Percentiles rank a stretch among this genome's conserved stretches.
These are phyloP conservation scores for Elephantulus edwardii DNA, from an alignment of 2,113 vertebrate species.

Conservation along the genomic window DNA sequence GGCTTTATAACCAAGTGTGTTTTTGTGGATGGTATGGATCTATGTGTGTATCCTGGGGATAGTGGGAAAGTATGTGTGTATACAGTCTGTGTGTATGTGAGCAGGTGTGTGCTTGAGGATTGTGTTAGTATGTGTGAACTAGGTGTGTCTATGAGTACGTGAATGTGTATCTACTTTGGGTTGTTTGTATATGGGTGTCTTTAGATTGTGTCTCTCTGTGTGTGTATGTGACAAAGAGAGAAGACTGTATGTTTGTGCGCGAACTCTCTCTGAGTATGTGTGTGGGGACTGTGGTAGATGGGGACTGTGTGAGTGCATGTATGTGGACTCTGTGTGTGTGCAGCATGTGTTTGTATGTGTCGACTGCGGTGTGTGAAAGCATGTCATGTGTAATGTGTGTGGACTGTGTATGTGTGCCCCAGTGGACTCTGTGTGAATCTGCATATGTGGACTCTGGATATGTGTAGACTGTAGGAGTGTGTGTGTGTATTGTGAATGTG, in stretches of 20 bases:
- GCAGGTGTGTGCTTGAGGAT: neutral
- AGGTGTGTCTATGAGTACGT: no score
- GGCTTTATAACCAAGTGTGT: no score
- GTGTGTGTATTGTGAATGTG: constrained; percentile 26
- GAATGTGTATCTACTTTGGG: no score
- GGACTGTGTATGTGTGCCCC: no score
- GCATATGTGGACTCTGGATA: neutral
- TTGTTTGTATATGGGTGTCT: no score
- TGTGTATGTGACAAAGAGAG: no score
- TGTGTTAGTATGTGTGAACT: no score
- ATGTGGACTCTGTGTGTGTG: constrained; percentile 15
- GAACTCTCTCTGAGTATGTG: neutral
- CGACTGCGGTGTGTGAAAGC: neutral
- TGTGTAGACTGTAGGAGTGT: neutral
- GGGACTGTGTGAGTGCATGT: constrained; percentile 23
- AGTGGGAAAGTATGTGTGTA: neutral
- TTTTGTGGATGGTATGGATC: no score
- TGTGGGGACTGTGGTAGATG: constrained; percentile 8
- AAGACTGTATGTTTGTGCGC: neutral
- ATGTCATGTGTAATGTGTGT: neutral
- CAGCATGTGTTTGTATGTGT: neutral
- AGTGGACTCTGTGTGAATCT: no score
- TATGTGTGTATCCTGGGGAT: no score
- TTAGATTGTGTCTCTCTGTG: no score
- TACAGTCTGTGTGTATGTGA: neutral